These are phyloP conservation scores for Girardia tigrina DNA, from an alignment of 2,888 invertebrate genomes.

Conservation along the genomic window DNA sequence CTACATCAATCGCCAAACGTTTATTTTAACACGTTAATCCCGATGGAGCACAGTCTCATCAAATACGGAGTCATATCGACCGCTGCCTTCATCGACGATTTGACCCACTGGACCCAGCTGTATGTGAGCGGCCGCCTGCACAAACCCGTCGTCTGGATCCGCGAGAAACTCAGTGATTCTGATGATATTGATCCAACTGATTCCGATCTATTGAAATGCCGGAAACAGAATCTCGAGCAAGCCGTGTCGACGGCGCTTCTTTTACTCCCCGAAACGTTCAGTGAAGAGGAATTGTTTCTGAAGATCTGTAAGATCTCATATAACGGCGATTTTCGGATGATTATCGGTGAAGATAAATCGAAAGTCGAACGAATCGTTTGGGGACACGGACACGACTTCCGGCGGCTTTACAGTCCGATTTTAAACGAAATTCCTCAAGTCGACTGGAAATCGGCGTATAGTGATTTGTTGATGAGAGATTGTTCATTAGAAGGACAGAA, in stretches of 20 bases:
- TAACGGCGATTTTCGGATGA: slow-evolving; percentile 33
- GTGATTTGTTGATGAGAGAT: slow-evolving; percentile 21
- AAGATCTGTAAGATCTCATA: slow-evolving; percentile 27
- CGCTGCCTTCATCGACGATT: slow-evolving; percentile 26
- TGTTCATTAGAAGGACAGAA: not conserved
- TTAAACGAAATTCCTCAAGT: not conserved
- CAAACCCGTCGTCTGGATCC: slow-evolving; percentile 36
- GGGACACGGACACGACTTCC: slow-evolving; percentile 17
- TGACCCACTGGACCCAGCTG: slow-evolving; percentile 31
- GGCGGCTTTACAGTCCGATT: slow-evolving; percentile 24
- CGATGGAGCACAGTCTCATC: not conserved
- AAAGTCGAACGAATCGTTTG: slow-evolving; percentile 28
- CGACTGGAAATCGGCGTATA: slow-evolving; percentile 16
- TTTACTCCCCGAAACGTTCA: slow-evolving; percentile 32
- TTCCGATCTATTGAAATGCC: not conserved
- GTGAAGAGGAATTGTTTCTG: slow-evolving; percentile 15
- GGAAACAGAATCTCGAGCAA: slow-evolving; percentile 21
- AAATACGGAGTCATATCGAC: slow-evolving; percentile 34
- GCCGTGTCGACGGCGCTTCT: slow-evolving; percentile 28
- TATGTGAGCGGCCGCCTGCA: slow-evolving; percentile 37
- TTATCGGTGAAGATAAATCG: slow-evolving; percentile 29
- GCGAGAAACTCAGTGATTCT: not conserved
- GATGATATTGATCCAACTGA: not conserved
- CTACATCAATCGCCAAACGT: not conserved
- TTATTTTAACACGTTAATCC: slow-evolving; percentile 35